These are phyloP conservation scores for Melanotaenia maccullochi DNA, from an alignment of 2,797 vertebrate species.

Conservation along the genomic window DNA sequence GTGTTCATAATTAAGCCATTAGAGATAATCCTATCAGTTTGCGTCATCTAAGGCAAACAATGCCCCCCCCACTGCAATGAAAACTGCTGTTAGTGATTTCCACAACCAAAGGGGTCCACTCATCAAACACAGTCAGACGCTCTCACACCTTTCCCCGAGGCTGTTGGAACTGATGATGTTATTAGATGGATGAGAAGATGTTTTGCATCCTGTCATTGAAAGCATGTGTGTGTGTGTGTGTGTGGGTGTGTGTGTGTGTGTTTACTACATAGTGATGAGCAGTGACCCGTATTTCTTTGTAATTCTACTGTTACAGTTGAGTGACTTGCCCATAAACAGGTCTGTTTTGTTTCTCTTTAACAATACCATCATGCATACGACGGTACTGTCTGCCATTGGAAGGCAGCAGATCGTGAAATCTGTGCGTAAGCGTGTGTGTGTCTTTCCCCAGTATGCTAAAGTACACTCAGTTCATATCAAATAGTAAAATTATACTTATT, in stretches of 20 bases:
- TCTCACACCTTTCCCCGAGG: constrained; percentile 10
- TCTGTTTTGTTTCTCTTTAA: constrained; percentile 66
- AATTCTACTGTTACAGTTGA: constrained; percentile 63
- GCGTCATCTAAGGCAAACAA: constrained; percentile 66
- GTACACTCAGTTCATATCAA: constrained; percentile 54
- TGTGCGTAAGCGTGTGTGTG: constrained; percentile 11
- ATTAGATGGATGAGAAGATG: constrained; percentile 42
- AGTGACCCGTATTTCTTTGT: constrained; percentile 57
- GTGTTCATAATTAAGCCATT: constrained; percentile 43
- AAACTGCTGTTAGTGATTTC: constrained; percentile 35
- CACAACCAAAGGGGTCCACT: constrained; percentile 19
- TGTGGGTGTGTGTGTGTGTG: constrained; percentile 4
- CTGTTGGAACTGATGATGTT: constrained; percentile 43
- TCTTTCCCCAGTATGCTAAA: constrained; percentile 32
- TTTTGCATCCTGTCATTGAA: constrained; percentile 28
- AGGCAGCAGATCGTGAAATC: constrained; percentile 54
- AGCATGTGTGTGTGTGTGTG: constrained; percentile 5
- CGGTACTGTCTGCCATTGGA: constrained; percentile 42
- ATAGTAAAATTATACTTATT: constrained; percentile 19
- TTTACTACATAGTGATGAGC: constrained; percentile 24
- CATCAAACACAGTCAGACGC: constrained; percentile 31
- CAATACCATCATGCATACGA: constrained; percentile 59
- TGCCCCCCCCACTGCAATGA: constrained; percentile 17
- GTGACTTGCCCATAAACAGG: constrained; percentile 53
- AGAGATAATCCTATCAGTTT: constrained; percentile 68